Percentiles rank a stretch among this genome's conserved stretches.
Conservation (phyloP, 2,797 vertebrate genomes). For the Rhabdomys pumilio region DNA sequence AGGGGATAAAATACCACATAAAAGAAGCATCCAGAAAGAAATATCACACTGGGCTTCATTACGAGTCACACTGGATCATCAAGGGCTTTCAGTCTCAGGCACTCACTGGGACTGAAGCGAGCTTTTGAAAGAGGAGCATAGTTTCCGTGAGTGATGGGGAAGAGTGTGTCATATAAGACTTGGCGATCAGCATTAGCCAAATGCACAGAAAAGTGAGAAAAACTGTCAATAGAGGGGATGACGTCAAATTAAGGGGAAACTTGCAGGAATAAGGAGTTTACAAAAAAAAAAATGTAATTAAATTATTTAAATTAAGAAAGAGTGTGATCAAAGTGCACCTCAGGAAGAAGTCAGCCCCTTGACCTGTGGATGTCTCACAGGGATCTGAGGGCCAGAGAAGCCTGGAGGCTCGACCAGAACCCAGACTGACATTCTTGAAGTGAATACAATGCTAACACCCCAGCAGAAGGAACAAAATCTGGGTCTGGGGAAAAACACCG, state of each 20-base stretch:
- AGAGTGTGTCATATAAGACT: background rate
- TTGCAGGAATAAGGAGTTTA: background rate
- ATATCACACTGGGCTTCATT: background rate
- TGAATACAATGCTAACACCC: background rate
- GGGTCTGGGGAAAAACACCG: background rate
- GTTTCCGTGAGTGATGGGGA: background rate
- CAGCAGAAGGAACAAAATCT: background rate
- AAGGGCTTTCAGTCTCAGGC: background rate
- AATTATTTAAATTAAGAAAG: constrained; percentile 46
- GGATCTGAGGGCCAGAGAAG: background rate
- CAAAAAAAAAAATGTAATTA: background rate
- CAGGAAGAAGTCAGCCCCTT: background rate
- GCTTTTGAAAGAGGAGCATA: constrained; percentile 25
- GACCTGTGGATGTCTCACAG: background rate
- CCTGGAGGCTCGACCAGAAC: background rate
- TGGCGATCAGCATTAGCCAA: background rate
- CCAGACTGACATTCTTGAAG: background rate
- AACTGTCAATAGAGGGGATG: background rate
- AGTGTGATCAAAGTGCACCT: background rate
- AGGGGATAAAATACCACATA: background rate
- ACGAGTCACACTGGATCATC: background rate
- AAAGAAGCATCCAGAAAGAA: background rate
- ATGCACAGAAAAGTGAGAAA: background rate
- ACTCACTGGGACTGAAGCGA: background rate
- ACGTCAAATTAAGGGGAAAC: background rate